Percentiles rank a stretch among this genome's conserved stretches.
These are phyloP conservation scores for Frankliniella fusca DNA, from an alignment of 2,888 invertebrate genomes.

Conservation along the genomic window DNA sequence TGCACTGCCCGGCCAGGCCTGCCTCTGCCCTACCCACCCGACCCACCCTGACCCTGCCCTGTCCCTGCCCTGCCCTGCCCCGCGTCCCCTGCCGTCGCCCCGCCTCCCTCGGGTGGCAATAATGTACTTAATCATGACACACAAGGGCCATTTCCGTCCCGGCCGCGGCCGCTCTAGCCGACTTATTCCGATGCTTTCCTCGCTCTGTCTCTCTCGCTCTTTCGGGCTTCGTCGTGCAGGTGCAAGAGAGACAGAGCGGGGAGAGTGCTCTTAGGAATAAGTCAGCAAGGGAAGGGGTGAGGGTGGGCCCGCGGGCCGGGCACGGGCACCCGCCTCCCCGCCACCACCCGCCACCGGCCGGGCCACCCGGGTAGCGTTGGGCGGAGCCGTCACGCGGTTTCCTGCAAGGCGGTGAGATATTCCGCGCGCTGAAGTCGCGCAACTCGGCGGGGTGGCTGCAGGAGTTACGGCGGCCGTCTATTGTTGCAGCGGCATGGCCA, in stretches of 20 bases:
- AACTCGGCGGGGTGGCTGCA: too few relatives aligned
- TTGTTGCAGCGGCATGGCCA: too few relatives aligned
- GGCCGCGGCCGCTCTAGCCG: not conserved
- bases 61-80: too few relatives aligned
- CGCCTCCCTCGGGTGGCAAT: not conserved
- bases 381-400: too few relatives aligned
- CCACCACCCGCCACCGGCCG: too few relatives aligned
- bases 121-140: not conserved
- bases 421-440: not conserved
- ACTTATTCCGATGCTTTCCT: not conserved
- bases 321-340: not conserved
- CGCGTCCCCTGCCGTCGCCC: not conserved
- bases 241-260: too few relatives aligned
- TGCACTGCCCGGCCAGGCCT: not conserved
- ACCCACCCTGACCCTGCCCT: not conserved
- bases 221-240: too few relatives aligned
- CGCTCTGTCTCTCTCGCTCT: too few relatives aligned
- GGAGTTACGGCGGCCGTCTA: too few relatives aligned
- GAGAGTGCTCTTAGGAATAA: too few relatives aligned
- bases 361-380: too few relatives aligned
- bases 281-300: not conserved
- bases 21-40: not conserved
- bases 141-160: not conserved
- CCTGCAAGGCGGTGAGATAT: not conserved
- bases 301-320: not conserved